These are phyloP conservation scores for Stichopus horrens DNA, from an alignment of 53 echinoderm and acorn worm species.

Conservation along the genomic window DNA sequence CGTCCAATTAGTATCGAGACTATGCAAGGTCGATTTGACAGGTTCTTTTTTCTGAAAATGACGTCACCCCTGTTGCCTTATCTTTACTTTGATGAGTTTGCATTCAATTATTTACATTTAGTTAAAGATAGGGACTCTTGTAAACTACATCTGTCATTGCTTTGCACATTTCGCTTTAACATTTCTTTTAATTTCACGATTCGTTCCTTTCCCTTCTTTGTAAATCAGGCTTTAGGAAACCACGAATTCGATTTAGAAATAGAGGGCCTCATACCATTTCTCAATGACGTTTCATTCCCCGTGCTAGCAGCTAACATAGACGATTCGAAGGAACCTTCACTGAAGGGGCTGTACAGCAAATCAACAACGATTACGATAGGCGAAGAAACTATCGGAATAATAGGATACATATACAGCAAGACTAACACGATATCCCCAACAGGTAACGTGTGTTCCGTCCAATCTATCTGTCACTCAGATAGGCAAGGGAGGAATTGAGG, in stretches of 20 bases:
- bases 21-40: no score
- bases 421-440: slow-evolving; percentile 63
- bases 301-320: slow-evolving; percentile 52
- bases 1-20: no score
- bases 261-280: slow-evolving; percentile 49
- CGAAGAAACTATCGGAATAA: slow-evolving; percentile 46
- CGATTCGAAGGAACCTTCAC: slow-evolving; percentile 32
- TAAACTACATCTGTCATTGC: no score
- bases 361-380: slow-evolving; percentile 10
- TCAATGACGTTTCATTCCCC: slow-evolving; percentile 52
- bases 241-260: slow-evolving; percentile 60
- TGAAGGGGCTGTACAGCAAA: slow-evolving; percentile 7
- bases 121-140: no score
- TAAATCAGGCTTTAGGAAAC: slow-evolving; percentile 53
- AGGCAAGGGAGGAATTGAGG: no score
- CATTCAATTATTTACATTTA: no score
- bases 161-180: no score
- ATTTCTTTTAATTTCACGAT: neutral
- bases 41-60: no score
- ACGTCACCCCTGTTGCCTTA: no score
- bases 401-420: slow-evolving; percentile 58
- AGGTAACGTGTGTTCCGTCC: slow-evolving; percentile 34
- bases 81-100: no score
- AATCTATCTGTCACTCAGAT: neutral
- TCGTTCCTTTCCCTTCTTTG: neutral